Base-by-base conservation (phyloP, 2,888 invertebrate genomes). In the Hydrotaea diabolus region DNA sequence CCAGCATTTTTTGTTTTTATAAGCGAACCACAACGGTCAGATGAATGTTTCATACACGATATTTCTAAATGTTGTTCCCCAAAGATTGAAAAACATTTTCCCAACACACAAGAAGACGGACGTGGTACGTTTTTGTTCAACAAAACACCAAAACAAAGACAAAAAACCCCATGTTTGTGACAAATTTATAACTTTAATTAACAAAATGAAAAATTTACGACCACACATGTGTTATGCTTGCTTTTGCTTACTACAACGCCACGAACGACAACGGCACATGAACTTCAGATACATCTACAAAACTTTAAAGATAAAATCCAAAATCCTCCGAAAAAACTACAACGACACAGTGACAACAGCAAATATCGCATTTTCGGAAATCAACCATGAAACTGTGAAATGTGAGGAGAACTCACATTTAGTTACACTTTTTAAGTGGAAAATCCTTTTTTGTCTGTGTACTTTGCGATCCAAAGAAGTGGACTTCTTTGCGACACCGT, bases 401-500 rank as follows among this genome's bases (percentile, higher is more conserved):
- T 71, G 49, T 66, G 77, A 17, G 46, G 76, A 74, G 73, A 74
- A 77, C 73, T 66, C 23, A 75, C 36, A 78, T 69, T 86, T 82
- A 66, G 76, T 80, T 82, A 55, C 80, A 84, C 82, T 78, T 73
- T 82, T 84, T 76, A 84, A 82, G 80, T 80, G 77, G 66, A 77
- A 82, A 86, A 78, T 86, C 76, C 79, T 71, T 82, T 80, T 62
- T n/a, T 36, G 43, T 49, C 4, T 49, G 2, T 11, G 13, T 26
- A 59, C 26, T 59, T 73, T 53, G 26, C 15, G 26, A 59, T 13
- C 23, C 59, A 9, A 59, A 59, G 23, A 59, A 59, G 26, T 59
- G 8, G 26, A n/a, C n/a, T n/a, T 57, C 53, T 57, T 57, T 59
- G 23, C n/a, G 15, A 49, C n/a, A 49, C 59, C 59, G 19, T 26